Evolutionary conservation across 2,888 invertebrate species (phyloP).

Genomic region (Stenolophus ochropezus): DNA sequence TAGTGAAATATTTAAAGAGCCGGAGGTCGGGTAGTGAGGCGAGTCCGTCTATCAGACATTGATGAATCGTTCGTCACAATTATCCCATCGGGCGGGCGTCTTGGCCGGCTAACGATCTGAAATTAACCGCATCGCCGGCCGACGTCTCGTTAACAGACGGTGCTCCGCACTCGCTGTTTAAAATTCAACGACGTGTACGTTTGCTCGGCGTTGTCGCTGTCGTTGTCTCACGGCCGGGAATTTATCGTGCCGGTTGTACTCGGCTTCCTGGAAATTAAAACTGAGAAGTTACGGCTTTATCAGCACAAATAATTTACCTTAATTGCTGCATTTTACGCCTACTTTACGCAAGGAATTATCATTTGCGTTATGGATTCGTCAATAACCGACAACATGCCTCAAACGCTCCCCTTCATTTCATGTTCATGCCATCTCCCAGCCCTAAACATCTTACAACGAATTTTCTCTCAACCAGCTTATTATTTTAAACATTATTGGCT

Average conservation of each 20-base stretch:
- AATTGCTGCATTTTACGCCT: conserved; percentile 36
- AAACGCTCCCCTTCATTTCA: too few species aligned
- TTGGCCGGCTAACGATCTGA: conserved; percentile 47
- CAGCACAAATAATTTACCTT: conserved; percentile 40
- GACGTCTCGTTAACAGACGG: neutral
- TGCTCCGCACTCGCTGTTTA: neutral
- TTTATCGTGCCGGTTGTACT: conserved; percentile 9
- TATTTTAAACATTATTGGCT: too few species aligned
- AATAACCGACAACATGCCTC: conserved; percentile 9
- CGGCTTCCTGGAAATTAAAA: conserved; percentile 43
- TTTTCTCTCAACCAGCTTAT: too few species aligned
- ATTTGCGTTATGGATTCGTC: conserved; percentile 27
- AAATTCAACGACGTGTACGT: conserved; percentile 45
- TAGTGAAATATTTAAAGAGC: too few species aligned
- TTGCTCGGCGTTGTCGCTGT: neutral
- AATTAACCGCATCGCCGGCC: conserved; percentile 39
- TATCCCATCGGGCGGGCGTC: conserved; percentile 25
- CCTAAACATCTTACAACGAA: too few species aligned
- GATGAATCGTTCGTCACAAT: conserved; percentile 53
- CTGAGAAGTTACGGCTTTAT: conserved; percentile 33
- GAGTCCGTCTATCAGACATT: conserved; percentile 32
- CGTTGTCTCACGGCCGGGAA: neutral
- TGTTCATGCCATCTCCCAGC: too few species aligned
- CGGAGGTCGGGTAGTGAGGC: neutral
- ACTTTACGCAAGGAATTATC: conserved; percentile 39